Evolutionary conservation across 2,797 vertebrate genomes (phyloP), one percentile per base, ranked within the genome.

Genomic region (Semaprochilodus insignis): DNA sequence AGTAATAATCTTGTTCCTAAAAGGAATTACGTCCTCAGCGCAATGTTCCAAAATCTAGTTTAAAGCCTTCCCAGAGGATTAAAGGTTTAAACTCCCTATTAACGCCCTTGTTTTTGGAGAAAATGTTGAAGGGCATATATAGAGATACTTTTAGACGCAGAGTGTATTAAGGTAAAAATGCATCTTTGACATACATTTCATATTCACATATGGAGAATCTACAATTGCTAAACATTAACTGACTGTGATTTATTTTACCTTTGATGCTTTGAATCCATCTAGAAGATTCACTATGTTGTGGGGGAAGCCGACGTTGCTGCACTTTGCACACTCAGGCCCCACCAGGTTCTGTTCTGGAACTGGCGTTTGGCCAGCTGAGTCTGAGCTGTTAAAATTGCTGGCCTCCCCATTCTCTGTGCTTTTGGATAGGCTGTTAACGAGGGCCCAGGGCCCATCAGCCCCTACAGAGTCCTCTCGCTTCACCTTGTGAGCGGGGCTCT

Each of bases 181-280:
- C 57, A 2, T 7, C 57, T 21, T 59, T 59, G 2, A 59, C 10
- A 59, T 57, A 57, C 21, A 57, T 57, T 21, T 57, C 21, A 7
- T 21, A 7, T 57, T 4, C 6, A 57, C 57, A 2, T 23, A 10
- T 21, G 8, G 8, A 59, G n/a, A n/a, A 21, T 2, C 19, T 57
- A 59, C n/a, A 52, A 81, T 4, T 10, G 17, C 31, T 27, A 52
- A 36, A 67, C 21, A 66, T 60, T 4, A 70, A 59, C 27, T 25
- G 8, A 36, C 3, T 80, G 2, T 16, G 19, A 48, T 48, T 48
- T 48, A 11, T 13, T 48, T 48, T 40, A 98, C 97, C 97, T 99
- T 97, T 51, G 97, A 98, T 1, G 95, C 96, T 93, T 94, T 97
- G 89, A 98, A 98, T 62, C 97, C 96, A 78, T 98, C 96, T 59